Evolutionary conservation across 2,113 vertebrate genomes (phyloP).

Genomic region (Cyprinodon variegatus): DNA sequence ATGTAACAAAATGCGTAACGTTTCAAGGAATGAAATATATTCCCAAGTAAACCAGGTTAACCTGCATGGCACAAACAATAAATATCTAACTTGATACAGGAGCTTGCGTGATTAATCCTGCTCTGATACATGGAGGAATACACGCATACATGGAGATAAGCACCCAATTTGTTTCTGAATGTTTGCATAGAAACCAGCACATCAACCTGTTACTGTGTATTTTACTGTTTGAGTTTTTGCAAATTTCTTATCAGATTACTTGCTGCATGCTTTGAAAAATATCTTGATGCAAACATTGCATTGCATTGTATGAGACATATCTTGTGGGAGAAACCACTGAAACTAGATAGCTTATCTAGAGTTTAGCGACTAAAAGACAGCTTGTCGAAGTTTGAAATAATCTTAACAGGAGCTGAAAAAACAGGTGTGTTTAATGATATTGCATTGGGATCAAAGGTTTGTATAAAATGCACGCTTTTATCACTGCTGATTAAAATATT

Average conservation of each 20-base stretch:
- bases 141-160: neutral
- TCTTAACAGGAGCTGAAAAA: constrained; percentile 10
- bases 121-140: neutral
- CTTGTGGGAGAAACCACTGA: constrained; percentile 11
- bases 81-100: constrained; percentile 7
- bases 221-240: constrained; percentile 32
- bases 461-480: neutral
- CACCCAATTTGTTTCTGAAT: neutral
- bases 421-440: neutral
- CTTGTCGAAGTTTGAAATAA: constrained; percentile 23
- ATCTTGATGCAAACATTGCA: constrained; percentile 2
- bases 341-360: constrained; percentile 17
- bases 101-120: neutral
- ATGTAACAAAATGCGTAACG: neutral
- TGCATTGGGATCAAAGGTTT: neutral
- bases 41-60: neutral
- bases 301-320: neutral
- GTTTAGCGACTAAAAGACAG: constrained; percentile 13
- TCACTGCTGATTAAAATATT: neutral
- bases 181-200: neutral
- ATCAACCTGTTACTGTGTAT: neutral
- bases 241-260: constrained; percentile 12
- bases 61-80: neutral
- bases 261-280: constrained; percentile 6
- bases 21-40: neutral